A percentile compares a stretch with the other conserved stretches of the same genome.
These are phyloP conservation scores for Blastobasis lacticolella DNA, from an alignment of 2,888 invertebrate species.

Conservation along the genomic window DNA sequence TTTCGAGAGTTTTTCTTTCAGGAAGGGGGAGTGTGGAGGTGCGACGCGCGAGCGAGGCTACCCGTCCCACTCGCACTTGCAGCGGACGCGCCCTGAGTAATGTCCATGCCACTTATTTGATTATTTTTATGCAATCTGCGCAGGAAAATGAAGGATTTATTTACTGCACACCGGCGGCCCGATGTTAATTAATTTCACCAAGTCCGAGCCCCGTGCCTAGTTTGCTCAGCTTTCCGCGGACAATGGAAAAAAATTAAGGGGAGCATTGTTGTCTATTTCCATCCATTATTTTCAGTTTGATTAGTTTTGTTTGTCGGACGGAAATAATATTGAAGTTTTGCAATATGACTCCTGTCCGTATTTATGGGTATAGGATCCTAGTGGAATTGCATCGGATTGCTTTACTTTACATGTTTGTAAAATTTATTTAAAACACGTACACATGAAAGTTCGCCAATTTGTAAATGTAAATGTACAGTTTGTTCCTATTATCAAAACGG, in stretches of 20 bases:
- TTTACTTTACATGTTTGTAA: too few relatives aligned
- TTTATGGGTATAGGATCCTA: too few relatives aligned
- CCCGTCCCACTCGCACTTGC: constrained; percentile 33
- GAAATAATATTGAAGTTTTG: too few relatives aligned
- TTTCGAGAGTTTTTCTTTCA: constrained; percentile 76
- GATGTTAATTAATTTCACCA: constrained; percentile 63
- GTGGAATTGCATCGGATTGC: too few relatives aligned
- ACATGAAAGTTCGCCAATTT: too few relatives aligned
- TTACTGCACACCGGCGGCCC: constrained; percentile 45
- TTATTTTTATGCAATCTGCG: constrained; percentile 72
- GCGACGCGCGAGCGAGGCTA: constrained; percentile 33
- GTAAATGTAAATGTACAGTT: too few relatives aligned
- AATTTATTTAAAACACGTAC: too few relatives aligned
- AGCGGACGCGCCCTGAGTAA: constrained; percentile 60
- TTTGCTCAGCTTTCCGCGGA: constrained; percentile 15
- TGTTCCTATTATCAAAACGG: too few relatives aligned
- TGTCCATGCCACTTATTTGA: constrained; percentile 70
- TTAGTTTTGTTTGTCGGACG: constrained; percentile 13
- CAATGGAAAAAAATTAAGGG: background rate
- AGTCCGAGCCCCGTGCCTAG: constrained; percentile 29
- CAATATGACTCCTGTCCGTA: too few relatives aligned
- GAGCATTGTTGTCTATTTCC: background rate
- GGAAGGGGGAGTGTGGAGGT: constrained; percentile 60
- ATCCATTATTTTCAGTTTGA: constrained; percentile 7
- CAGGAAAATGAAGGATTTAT: constrained; percentile 65